Evolutionary conservation across 2,888 invertebrate genomes (phyloP).

Genomic region (Harpagoxenus sublaevis): DNA sequence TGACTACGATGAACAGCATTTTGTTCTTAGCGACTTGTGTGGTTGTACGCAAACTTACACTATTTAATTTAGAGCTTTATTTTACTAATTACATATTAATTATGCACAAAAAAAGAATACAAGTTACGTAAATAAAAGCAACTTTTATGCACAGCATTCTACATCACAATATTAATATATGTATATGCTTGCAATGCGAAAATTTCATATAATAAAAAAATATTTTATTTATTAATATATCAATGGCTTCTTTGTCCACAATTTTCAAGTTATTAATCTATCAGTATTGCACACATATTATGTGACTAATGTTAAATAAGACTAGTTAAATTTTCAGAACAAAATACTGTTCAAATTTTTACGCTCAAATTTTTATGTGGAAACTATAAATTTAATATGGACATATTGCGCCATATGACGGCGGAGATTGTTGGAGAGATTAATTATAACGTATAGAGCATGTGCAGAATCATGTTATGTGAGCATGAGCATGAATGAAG

Average conservation of each 20-base stretch:
- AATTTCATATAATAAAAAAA: slow-evolving; percentile 10
- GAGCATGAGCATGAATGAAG: slow-evolving; percentile 74
- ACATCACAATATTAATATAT: slow-evolving; percentile 12
- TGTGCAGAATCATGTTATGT: slow-evolving; percentile 67
- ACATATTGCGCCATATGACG: slow-evolving; percentile 29
- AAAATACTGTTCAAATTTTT: slow-evolving; percentile 39
- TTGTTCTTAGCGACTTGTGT: slow-evolving; percentile 26
- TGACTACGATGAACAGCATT: slow-evolving; percentile 30
- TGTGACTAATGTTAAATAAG: neutral
- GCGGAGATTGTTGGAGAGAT: slow-evolving; percentile 26
- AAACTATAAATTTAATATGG: neutral
- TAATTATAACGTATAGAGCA: slow-evolving; percentile 62
- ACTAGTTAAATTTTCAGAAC: slow-evolving; percentile 2
- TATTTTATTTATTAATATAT: slow-evolving; percentile 62
- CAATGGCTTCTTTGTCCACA: slow-evolving; percentile 37
- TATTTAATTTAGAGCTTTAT: slow-evolving; percentile 13
- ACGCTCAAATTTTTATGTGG: neutral
- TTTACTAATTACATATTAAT: slow-evolving; percentile 42
- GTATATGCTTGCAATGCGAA: neutral
- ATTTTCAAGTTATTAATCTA: slow-evolving; percentile 20
- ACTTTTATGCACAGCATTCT: slow-evolving; percentile 25
- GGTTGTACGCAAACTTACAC: slow-evolving; percentile 7
- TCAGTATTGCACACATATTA: neutral
- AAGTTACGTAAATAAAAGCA: neutral
- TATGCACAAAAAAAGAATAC: neutral